Conservation (phyloP, 2,888 invertebrate species). For the Cheilosia grossa region DNA sequence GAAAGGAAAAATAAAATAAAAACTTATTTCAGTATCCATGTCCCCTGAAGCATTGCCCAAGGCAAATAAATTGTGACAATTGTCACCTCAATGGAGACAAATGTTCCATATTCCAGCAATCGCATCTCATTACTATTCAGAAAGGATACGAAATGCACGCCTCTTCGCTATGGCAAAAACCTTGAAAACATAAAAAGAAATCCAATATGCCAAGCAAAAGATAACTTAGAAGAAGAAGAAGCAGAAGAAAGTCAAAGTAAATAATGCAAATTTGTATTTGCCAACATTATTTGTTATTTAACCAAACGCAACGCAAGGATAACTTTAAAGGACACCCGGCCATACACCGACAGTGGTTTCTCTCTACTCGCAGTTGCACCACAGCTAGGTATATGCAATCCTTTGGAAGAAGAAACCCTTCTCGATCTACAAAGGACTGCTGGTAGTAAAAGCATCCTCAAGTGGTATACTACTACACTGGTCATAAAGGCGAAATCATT, state of each 20-base stretch:
- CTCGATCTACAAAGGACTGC: slow-evolving; percentile 39
- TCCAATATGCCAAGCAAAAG: slow-evolving; percentile 7
- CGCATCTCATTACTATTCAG: slow-evolving; percentile 3
- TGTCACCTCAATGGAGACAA: slow-evolving; percentile 19
- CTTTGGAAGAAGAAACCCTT: background rate
- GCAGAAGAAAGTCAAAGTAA: slow-evolving; percentile 41
- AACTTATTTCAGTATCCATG: background rate
- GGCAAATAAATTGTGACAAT: slow-evolving; percentile 53
- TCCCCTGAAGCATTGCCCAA: background rate
- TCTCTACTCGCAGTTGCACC: background rate
- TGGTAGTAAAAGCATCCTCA: slow-evolving; percentile 34
- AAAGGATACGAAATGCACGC: slow-evolving; percentile 11
- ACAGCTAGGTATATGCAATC: background rate
- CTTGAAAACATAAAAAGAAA: slow-evolving; percentile 5
- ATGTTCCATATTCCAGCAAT: slow-evolving; percentile 9
- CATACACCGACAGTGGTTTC: slow-evolving; percentile 42
- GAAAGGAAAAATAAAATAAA: background rate
- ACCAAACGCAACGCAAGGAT: slow-evolving; percentile 55
- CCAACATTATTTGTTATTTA: slow-evolving; percentile 64
- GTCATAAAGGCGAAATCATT: slow-evolving; percentile 42
- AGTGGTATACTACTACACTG: background rate
- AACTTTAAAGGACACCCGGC: slow-evolving; percentile 54
- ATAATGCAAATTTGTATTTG: slow-evolving; percentile 66
- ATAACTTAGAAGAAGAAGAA: background rate
- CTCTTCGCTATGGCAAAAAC: background rate